Conservation (phyloP, 2,797 vertebrate species). For the Gouania willdenowi region DNA sequence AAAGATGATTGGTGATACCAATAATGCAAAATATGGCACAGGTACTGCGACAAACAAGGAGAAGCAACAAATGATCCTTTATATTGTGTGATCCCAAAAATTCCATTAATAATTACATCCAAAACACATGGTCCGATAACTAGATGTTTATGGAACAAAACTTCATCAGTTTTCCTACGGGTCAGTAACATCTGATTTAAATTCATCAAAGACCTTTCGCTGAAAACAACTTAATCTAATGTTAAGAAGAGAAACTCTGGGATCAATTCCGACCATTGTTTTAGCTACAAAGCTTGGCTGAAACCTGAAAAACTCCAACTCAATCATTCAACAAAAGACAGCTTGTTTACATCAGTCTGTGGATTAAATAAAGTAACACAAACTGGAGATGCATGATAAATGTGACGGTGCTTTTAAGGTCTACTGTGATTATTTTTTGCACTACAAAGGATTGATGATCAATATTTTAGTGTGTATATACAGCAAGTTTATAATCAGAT, state of each 20-base stretch:
- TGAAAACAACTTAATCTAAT: conserved; percentile 29
- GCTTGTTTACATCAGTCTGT: not conserved
- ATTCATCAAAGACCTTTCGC: conserved; percentile 19
- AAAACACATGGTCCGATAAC: not conserved
- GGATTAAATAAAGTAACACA: conserved; percentile 18
- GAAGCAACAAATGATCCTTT: no score
- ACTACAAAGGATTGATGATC: conserved; percentile 19
- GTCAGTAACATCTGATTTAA: conserved; percentile 28
- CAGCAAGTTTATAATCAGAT: conserved; percentile 19
- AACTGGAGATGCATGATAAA: conserved; percentile 14
- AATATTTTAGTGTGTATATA: conserved; percentile 6
- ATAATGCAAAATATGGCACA: no score
- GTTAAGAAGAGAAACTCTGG: conserved; percentile 8
- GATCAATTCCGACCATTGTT: conserved; percentile 12
- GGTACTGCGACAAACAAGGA: no score
- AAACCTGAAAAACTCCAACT: not conserved
- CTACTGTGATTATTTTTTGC: conserved; percentile 37
- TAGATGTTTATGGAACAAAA: not conserved
- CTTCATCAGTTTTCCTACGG: not conserved
- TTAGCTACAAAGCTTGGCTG: not conserved
- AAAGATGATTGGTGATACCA: no score
- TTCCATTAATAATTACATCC: no score
- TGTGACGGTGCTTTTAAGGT: conserved; percentile 14
- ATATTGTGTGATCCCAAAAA: no score
- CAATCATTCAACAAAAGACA: conserved; percentile 21